Base-by-base conservation (phyloP, 2,113 vertebrate genomes). In the Oreochromis aureus region DNA sequence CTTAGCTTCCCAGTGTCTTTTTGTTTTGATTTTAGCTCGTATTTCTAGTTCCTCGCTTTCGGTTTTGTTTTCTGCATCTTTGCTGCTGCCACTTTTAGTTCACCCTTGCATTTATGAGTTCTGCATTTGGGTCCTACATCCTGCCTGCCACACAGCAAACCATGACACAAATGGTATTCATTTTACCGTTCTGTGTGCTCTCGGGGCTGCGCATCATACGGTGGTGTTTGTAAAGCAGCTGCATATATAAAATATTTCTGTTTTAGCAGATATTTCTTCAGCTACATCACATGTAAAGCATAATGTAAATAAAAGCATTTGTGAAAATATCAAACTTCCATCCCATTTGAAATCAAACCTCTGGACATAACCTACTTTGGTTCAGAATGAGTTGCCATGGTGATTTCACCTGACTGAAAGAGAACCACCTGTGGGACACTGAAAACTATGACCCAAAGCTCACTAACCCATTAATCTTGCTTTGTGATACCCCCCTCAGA, bases 201-300 rank as follows among this genome's bases (percentile, higher is more conserved):
- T 36, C 55, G 0, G 0, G 30, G 56, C 24, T 59, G 24, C 2
- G 5, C 10, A 0, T 63, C 59, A n/a, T 36, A 11, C 2, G 3
- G 32, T 1, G 61, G 61, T n/a, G 32, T n/a, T 66, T 66, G 19
- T 39, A 22, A 39, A 11, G 18, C 10, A 39, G 61, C 61, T 66
- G 10, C 19, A 66, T 5, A 39, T n/a, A 8, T 13, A 19, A 39
- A 39, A 5, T 11, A 36, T 66, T 36, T 36, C 30, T n/a, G 1
- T 39, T 66, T 66, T 10, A n/a, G 0, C 32, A 66, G 61, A 39
- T 3, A 66, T 39, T 66, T 7, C 19, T 22, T n/a, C 1, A 66
- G 18, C 61, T 66, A 36, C 27, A 63, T 63, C 18, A 22, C 61
- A 39, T 1, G 6, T 69, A n/a, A 69, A 22, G 10, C 19, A 8